Evolutionary conservation across 2,113 vertebrate genomes (phyloP), one percentile per base, ranked within the genome.

Genomic region (Ameiurus melas): DNA sequence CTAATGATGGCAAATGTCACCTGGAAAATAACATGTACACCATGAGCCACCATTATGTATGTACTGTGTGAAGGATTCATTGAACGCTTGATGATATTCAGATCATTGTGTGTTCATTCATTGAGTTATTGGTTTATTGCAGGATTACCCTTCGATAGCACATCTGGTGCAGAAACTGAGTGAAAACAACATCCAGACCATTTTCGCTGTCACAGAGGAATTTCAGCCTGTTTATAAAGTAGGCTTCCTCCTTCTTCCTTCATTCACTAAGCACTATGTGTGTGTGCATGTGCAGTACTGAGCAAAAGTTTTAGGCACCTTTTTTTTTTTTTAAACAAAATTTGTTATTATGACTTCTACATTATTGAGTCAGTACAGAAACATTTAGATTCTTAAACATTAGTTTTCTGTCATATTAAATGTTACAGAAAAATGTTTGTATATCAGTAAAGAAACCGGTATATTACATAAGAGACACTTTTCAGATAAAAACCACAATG

Each of bases 201-300:
- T 99, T 92, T 99, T 99, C 93, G 98, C 98, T 1, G 97, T 99
- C 53, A 99, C 98, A 22, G 96, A 99, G 89, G 98, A 99, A 91
- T 99, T 99, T 92, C 98, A 99, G 92, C 96, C 97, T 0, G 97
- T 99, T 93, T 99, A 99, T 92, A 97, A 99, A 96, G 98, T 99
- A 94, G 93, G 87, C 66, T 85, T 86, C 16, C 60, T 68, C 25
- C 55, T 4, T 36, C 66, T 85, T 86, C 16, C 60, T 68, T 30
- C 55, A 6, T 36, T n/a, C 43, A 70, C 33, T 70, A n/a, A 27
- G 80, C 20, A 1, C 0, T 51, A 4, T 43, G 25, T 70, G 27
- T 83, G 5, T 17, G 22, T 36, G 68, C 3, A 1, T 71, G 39
- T 57, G 9, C 47, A 51, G 47, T 51, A 51, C 47, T 51, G 47